Base-by-base conservation (phyloP, 1,140 invertebrate species). In the Eueides isabella region DNA sequence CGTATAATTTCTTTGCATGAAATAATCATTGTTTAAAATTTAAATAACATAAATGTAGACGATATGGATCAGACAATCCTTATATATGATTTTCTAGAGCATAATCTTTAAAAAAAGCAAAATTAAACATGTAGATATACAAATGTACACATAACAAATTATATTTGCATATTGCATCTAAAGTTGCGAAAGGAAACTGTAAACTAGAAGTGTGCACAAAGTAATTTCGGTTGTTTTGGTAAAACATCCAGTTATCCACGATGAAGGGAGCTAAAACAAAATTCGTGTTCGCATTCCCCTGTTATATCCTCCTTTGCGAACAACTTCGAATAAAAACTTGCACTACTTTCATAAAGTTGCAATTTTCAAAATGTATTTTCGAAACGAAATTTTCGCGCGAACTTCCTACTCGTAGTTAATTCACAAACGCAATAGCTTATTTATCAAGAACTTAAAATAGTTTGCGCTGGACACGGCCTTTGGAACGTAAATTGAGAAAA, bases 221-320 rank as follows among this genome's bases (percentile, higher is more conserved):
- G 35, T 63, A 68, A 69, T 69, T 74, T 74, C 11, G 64, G 55
- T 72, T 69, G 70, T 76, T 72, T 76, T 72, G 31, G 61, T 67
- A 71, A 76, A 68, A 72, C 62, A 76, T 69, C 66, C 70, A 69
- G 66, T 76, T 64, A 72, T 55, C 38, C 70, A 48, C 64, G 66
- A 26, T 64, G 61, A 62, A 64, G 65, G 67, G 35, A 63, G 71
- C 68, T 75, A 71, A 76, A 76, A 76, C 65, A 69, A 62, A 76
- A 72, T 65, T 72, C 70, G 48, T 76, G 70, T 76, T 69, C 70
- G 38, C 70, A 63, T 72, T 76, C 48, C 61, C 61, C 38, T 41
- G 55, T 31, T 63, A 62, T 41, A 64, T 74, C 66, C 72, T 35
- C 66, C 29, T 73, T 62, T 63, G 33, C 48, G 41, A 64, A 66